phyloP scores from a whole-genome alignment of 2,888 invertebrate genomes.

The Macaria liturata region DNA sequence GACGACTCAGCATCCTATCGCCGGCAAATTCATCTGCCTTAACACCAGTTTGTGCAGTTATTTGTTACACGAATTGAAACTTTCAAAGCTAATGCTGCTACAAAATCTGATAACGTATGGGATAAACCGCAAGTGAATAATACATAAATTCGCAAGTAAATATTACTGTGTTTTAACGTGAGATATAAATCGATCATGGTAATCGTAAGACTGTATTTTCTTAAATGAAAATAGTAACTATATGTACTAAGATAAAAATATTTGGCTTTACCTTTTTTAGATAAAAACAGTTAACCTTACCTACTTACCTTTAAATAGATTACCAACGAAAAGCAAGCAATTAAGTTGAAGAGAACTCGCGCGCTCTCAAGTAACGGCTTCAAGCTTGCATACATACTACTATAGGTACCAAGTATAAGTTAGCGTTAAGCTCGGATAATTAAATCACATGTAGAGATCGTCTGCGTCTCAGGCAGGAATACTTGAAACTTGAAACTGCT shows the following conservation, averaged over 20 bases:
- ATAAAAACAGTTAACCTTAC: no score
- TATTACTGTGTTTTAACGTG: no score
- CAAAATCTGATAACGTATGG: no score
- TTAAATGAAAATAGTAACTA: no score
- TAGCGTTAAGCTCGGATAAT: constrained; percentile 16
- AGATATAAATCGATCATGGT: no score
- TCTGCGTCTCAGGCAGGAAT: constrained; percentile 14
- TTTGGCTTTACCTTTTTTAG: no score
- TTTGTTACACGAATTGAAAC: constrained; percentile 1
- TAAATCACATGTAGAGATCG: constrained; percentile 20
- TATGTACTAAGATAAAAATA: no score
- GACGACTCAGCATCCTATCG: constrained; percentile 40
- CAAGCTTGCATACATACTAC: constrained; percentile 2
- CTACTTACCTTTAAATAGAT: no score
- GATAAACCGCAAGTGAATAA: no score
- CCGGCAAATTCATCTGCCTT: constrained; percentile 32
- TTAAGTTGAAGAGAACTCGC: constrained; percentile 10
- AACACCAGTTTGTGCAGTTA: constrained; percentile 16
- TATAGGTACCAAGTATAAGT: constrained; percentile 7
- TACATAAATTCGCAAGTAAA: no score
- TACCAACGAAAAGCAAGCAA: constrained; percentile 4
- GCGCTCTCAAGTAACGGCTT: constrained; percentile 7
- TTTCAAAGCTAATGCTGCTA: background rate
- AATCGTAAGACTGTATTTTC: no score
- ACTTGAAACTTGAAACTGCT: constrained; percentile 20